Percentiles rank a stretch among this genome's conserved stretches.
Evolutionary conservation across 2,113 vertebrate species (phyloP).

Genomic region (Oreochromis niloticus): DNA sequence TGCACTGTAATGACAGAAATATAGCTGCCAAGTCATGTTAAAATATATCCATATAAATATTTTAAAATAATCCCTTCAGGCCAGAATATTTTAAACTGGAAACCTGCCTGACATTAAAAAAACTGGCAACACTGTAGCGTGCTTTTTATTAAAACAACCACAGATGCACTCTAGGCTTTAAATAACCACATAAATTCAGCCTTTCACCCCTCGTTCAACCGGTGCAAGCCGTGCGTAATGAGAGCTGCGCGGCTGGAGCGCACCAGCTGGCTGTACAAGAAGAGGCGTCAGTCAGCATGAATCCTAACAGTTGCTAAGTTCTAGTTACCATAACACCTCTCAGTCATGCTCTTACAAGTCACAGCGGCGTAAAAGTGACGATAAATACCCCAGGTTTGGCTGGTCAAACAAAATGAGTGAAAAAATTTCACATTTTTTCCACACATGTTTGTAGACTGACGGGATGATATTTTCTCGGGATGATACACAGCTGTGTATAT

Average conservation of each 20-base stretch:
- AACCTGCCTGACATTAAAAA: neutral
- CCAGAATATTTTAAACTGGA: neutral
- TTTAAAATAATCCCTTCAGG: neutral
- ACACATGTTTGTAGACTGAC: neutral
- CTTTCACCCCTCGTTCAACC: neutral
- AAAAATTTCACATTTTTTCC: neutral
- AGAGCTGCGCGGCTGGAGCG: constrained; percentile 13
- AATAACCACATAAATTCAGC: neutral
- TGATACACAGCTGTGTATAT: neutral
- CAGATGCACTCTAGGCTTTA: neutral
- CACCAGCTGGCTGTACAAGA: constrained; percentile 5
- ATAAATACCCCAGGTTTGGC: neutral
- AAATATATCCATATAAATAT: neutral
- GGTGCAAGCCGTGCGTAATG: constrained; percentile 39
- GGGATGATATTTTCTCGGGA: neutral
- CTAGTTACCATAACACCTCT: neutral
- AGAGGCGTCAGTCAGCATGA: neutral
- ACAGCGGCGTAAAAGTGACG: neutral
- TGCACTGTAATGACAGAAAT: neutral
- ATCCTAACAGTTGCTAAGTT: neutral
- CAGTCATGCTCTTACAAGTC: constrained; percentile 12
- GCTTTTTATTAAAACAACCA: neutral
- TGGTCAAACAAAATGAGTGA: neutral
- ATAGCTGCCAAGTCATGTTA: neutral
- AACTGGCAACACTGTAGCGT: neutral